A percentile compares a stretch with the other conserved stretches of the same genome.
phyloP scores from a whole-genome alignment of 2,113 vertebrate genomes.

The Centropus bengalensis region DNA sequence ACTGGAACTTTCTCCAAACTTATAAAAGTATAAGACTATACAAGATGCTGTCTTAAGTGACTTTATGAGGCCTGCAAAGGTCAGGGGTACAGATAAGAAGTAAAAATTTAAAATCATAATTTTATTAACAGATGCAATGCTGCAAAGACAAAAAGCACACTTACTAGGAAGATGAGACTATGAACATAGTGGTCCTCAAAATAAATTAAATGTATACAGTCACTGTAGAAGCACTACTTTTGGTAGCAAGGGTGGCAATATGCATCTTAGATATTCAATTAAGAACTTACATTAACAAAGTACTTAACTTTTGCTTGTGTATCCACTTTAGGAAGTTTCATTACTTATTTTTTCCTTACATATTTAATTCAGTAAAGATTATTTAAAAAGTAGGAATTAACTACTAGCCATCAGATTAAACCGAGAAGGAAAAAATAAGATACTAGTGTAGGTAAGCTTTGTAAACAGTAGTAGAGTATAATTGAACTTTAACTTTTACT shows the following conservation, averaged over 20 bases:
- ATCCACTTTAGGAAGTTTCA: neutral
- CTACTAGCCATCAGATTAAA: neutral
- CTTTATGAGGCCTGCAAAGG: neutral
- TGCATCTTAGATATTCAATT: neutral
- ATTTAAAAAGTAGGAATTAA: neutral
- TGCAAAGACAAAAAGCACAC: neutral
- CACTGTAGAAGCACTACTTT: neutral
- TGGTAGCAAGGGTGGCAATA: neutral
- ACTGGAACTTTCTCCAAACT: neutral
- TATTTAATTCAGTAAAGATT: neutral
- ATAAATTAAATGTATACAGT: neutral
- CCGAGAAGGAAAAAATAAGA: neutral
- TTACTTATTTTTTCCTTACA: neutral
- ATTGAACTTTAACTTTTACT: neutral
- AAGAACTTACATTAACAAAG: neutral
- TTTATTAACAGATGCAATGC: neutral
- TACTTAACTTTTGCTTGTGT: neutral
- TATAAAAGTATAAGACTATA: neutral
- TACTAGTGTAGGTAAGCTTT: neutral
- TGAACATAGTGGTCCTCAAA: neutral
- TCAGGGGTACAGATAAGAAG: neutral
- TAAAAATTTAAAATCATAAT: neutral
- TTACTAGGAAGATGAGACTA: neutral
- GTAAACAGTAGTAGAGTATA: neutral
- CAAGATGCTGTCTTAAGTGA: neutral